Conservation (phyloP, 2,113 vertebrate species). For the Pogona vitticeps region DNA sequence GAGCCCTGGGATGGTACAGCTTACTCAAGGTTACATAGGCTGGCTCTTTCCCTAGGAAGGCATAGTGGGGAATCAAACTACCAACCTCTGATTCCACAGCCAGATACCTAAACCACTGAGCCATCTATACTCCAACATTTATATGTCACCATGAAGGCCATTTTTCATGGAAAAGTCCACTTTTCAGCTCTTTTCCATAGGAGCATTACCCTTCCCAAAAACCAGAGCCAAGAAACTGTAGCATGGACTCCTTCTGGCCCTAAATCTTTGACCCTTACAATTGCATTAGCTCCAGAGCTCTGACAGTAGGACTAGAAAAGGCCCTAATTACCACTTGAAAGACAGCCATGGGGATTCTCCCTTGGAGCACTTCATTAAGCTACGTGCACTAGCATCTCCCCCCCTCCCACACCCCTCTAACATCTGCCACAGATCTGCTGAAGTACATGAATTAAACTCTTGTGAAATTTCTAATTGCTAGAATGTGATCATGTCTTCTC, state of each 20-base stretch:
- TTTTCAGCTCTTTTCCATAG: background rate
- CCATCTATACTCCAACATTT: no score
- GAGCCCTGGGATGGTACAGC: no score
- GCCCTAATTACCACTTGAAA: background rate
- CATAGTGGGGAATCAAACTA: no score
- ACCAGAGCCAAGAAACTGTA: background rate
- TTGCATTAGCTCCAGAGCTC: background rate
- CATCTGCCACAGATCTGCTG: slow-evolving; percentile 5
- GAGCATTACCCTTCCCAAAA: background rate
- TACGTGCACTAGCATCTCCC: background rate
- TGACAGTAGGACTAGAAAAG: background rate
- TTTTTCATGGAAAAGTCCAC: background rate
- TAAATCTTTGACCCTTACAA: background rate
- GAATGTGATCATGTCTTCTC: background rate
- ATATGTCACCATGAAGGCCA: no score
- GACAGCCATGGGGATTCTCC: background rate
- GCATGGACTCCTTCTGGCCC: no score
- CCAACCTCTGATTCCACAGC: no score
- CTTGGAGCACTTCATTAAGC: background rate
- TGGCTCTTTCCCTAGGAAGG: no score
- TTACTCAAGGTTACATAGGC: no score
- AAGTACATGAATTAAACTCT: slow-evolving; percentile 11
- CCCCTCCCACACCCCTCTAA: fast-evolving
- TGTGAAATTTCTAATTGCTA: slow-evolving; percentile 10
- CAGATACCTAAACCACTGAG: no score